A percentile compares a stretch with the other conserved stretches of the same genome.
Evolutionary conservation across 2,797 vertebrate genomes (phyloP).

Genomic region (Mus caroli): DNA sequence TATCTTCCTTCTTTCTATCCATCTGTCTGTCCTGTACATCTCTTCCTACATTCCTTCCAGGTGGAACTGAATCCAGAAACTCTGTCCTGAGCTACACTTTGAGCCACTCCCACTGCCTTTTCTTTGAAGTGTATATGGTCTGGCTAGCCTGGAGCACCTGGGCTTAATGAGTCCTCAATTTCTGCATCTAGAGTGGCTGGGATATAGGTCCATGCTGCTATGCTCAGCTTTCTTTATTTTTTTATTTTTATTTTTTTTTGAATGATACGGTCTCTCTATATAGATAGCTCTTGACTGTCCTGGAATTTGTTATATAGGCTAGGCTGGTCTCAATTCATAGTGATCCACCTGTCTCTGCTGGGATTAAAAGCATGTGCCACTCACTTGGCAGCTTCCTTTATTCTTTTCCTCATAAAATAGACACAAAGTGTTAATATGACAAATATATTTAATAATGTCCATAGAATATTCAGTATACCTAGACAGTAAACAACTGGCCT

Average conservation of each 20-base stretch:
- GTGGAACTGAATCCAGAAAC: neutral
- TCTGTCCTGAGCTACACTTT: neutral
- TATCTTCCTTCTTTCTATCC: neutral
- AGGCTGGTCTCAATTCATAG: neutral
- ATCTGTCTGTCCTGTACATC: too few species aligned
- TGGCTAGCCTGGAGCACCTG: neutral
- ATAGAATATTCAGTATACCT: neutral
- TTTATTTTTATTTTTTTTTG: neutral
- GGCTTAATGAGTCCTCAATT: neutral
- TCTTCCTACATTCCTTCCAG: neutral
- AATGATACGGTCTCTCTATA: neutral
- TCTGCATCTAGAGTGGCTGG: neutral
- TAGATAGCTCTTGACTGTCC: neutral
- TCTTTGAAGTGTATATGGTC: neutral
- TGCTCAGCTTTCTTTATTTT: neutral
- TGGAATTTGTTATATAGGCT: neutral
- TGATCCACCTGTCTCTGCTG: neutral
- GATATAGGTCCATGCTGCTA: neutral
- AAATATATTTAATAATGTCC: conserved; percentile 10
- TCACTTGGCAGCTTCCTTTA: neutral
- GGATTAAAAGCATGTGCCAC: neutral
- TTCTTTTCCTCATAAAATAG: neutral
- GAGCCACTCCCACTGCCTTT: neutral
- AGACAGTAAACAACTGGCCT: conserved; percentile 4
- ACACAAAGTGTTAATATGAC: conserved; percentile 18